A percentile compares a stretch with the other conserved stretches of the same genome.
These are phyloP conservation scores for Synanthedon andrenaeformis DNA, from an alignment of 2,888 invertebrate species.

Conservation along the genomic window DNA sequence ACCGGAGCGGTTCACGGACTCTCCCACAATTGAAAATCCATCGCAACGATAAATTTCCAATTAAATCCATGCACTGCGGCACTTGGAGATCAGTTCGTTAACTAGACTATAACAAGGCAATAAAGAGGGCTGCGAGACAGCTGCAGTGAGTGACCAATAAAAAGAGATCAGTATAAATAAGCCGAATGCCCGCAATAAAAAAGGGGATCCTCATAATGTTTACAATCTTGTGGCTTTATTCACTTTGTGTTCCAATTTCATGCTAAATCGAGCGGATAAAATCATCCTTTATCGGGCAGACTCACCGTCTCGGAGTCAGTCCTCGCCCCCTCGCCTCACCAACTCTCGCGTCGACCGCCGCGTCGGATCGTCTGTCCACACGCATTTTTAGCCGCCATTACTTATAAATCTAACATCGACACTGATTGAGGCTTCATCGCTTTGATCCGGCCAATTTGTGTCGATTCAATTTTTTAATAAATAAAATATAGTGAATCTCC, in stretches of 20 bases:
- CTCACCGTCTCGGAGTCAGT: conserved; percentile 50
- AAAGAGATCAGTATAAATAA: conserved; percentile 62
- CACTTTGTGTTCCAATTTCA: conserved; percentile 71
- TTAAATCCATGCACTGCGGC: conserved; percentile 41
- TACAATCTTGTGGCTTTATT: conserved; percentile 71
- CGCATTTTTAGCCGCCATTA: conserved; percentile 37
- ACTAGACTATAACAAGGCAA: conserved; percentile 67
- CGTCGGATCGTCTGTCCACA: conserved; percentile 8
- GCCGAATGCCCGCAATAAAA: conserved; percentile 60
- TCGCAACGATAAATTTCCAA: conserved; percentile 47
- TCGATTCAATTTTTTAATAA: conserved; percentile 45
- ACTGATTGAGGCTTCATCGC: conserved; percentile 45
- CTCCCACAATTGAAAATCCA: no score
- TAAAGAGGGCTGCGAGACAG: conserved; percentile 50
- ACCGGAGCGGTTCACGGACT: no score
- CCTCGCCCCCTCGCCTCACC: conserved; percentile 8
- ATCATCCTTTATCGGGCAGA: conserved; percentile 66
- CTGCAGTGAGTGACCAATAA: conserved; percentile 51
- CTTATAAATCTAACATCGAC: conserved; percentile 51
- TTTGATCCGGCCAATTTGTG: conserved; percentile 48
- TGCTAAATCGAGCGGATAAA: conserved; percentile 70
- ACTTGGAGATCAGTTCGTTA: conserved; percentile 57
- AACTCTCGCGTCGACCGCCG: conserved; percentile 10
- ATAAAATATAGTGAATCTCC: background rate
- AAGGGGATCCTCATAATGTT: conserved; percentile 67